Evolutionary conservation across 2,797 vertebrate species (phyloP), one percentile per base, ranked within the genome.

Genomic region (Thunnus albacares): DNA sequence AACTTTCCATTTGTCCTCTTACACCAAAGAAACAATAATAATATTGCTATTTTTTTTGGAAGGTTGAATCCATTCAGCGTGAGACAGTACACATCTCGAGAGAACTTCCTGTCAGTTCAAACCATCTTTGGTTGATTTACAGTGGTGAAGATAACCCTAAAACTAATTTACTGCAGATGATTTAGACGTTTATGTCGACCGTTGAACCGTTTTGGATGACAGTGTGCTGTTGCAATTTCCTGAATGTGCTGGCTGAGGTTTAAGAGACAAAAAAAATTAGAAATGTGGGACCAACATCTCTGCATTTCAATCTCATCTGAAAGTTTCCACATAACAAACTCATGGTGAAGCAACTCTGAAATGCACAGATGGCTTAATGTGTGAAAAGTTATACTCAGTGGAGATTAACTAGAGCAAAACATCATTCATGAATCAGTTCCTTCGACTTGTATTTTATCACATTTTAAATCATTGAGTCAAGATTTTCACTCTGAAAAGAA

Each of bases 201-300:
- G 26, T 63, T 60, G 8, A 75, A 73, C 14, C 2, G 30, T 28
- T 66, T 22, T 71, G 47, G 41, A 63, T 10, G 17, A 57, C 38
- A 33, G 20, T 18, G 5, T 11, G 6, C 35, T 74, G 38, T 57
- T 6, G 47, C 59, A 68, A 58, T 67, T 63, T 85, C 68, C 64
- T 45, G 28, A 13, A 53, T 60, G 28, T 55, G 38, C 1, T 52
- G 47, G n/a, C 58, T 61, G 75, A 66, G n/a, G 10, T 38, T 79
- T 66, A n/a, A 13, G 10, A 35, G 18, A 41, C 12, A 38, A 47
- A 57, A 47, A 7, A 33, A 47, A 26, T 49, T 24, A 24, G 24
- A 63, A 68, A 67, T 0, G 1, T 56, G 6, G 10, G 45, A 26
- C 35, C 58, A 67, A 71, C 67, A 38, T 77, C 38, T 3, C 49